These are phyloP conservation scores for Acronicta leporina DNA, from an alignment of 2,888 invertebrate genomes.

Conservation along the genomic window DNA sequence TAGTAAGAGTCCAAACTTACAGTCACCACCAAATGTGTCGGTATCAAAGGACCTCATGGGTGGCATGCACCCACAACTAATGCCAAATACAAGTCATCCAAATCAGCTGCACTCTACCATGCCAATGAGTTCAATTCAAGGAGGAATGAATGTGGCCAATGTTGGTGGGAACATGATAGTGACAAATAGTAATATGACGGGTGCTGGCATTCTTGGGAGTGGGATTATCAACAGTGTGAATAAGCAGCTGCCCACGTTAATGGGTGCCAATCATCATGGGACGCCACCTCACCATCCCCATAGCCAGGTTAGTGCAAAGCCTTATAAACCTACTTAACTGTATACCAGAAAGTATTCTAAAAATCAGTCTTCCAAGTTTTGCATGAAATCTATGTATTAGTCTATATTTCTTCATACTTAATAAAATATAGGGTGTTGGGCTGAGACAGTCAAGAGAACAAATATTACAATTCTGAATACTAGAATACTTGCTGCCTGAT, in stretches of 20 bases:
- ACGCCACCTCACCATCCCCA: slow-evolving; percentile 82
- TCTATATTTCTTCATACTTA: too few relatives aligned
- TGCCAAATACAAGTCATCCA: slow-evolving; percentile 93
- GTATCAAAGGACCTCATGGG: slow-evolving; percentile 94
- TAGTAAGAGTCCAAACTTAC: slow-evolving; percentile 95
- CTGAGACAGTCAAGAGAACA: too few relatives aligned
- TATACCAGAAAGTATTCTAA: not conserved
- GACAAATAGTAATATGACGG: slow-evolving; percentile 93
- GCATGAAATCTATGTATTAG: too few relatives aligned
- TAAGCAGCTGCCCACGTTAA: slow-evolving; percentile 92
- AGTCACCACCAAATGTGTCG: slow-evolving; percentile 95
- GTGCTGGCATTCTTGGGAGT: slow-evolving; percentile 92
- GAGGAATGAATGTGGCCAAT: slow-evolving; percentile 91
- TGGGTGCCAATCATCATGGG: slow-evolving; percentile 89
- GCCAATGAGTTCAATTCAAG: slow-evolving; percentile 93
- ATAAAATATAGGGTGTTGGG: too few relatives aligned
- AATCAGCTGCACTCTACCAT: slow-evolving; percentile 89
- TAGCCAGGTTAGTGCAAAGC: slow-evolving; percentile 76
- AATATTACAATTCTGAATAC: too few relatives aligned
- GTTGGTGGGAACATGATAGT: slow-evolving; percentile 93
- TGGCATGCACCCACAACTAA: slow-evolving; percentile 91
- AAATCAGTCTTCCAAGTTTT: too few relatives aligned
- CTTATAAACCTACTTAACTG: too few relatives aligned
- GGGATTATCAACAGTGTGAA: slow-evolving; percentile 94
- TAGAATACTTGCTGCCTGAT: too few relatives aligned